Conservation (phyloP, 2,888 invertebrate species). For the Coleophora deauratella region DNA sequence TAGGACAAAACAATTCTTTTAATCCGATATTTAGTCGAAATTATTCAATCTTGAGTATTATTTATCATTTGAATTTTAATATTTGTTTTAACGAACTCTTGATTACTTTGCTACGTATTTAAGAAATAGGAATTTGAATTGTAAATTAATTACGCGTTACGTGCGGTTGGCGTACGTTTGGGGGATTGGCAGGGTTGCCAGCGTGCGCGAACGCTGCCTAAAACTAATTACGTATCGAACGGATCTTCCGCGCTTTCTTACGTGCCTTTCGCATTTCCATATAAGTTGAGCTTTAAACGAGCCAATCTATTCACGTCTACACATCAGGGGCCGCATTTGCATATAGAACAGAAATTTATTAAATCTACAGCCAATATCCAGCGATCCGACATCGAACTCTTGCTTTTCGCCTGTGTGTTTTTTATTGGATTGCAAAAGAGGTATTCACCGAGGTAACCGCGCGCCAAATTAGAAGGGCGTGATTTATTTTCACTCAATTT, state of each 20-base stretch:
- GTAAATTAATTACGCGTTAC: slow-evolving; percentile 52
- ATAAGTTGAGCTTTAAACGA: slow-evolving; percentile 75
- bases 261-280: slow-evolving; percentile 73
- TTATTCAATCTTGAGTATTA: neutral
- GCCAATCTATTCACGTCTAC: slow-evolving; percentile 75
- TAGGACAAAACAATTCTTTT: too few relatives aligned
- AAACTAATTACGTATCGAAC: slow-evolving; percentile 72
- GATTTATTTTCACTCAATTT: slow-evolving; percentile 13
- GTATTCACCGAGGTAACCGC: slow-evolving; percentile 24
- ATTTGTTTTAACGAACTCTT: slow-evolving; percentile 28
- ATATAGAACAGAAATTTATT: slow-evolving; percentile 75
- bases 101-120: too few relatives aligned
- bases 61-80: slow-evolving; percentile 35
- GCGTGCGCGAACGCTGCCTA: slow-evolving; percentile 50
- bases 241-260: slow-evolving; percentile 70
- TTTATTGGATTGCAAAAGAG: slow-evolving; percentile 51
- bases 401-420: slow-evolving; percentile 54
- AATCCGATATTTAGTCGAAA: too few relatives aligned
- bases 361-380: slow-evolving; percentile 74
- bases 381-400: slow-evolving; percentile 68
- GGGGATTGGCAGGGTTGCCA: slow-evolving; percentile 33
- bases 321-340: slow-evolving; percentile 74
- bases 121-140: slow-evolving; percentile 43
- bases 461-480: slow-evolving; percentile 14
- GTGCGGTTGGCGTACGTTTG: slow-evolving; percentile 37